phyloP scores from a whole-genome alignment of 1,140 invertebrate genomes.

The Augochlora pura region DNA sequence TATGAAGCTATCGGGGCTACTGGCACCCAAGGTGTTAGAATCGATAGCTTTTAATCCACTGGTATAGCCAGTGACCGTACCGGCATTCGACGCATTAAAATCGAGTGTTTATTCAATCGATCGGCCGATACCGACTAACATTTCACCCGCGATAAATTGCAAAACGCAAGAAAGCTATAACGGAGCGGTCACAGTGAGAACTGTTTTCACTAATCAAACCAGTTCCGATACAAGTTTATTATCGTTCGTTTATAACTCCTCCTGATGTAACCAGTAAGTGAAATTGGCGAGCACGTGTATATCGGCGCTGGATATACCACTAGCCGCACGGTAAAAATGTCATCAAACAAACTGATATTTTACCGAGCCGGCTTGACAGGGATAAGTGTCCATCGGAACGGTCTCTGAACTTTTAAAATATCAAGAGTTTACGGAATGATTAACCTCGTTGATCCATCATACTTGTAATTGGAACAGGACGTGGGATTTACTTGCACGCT shows the following conservation, averaged over 20 bases:
- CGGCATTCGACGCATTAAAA: no score
- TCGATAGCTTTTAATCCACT: no score
- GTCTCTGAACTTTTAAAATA: neutral
- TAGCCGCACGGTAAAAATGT: neutral
- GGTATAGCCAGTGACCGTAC: no score
- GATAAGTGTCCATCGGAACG: neutral
- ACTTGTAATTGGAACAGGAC: conserved; percentile 1
- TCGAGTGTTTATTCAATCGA: no score
- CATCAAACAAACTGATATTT: neutral
- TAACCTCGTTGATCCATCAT: neutral
- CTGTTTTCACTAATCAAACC: conserved; percentile 39
- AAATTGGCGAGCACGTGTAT: neutral
- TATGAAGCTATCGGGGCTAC: no score
- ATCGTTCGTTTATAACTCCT: neutral
- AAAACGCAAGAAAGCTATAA: neutral
- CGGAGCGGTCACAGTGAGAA: conserved; percentile 1
- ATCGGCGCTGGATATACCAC: neutral
- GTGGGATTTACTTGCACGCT: neutral
- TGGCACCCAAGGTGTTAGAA: no score
- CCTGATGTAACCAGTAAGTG: neutral
- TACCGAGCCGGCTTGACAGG: neutral
- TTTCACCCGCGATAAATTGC: neutral
- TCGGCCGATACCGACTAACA: neutral
- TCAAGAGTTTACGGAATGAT: conserved; percentile 18
- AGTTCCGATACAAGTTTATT: conserved; percentile 33